Percentiles rank a stretch among this genome's conserved stretches.
Conservation (phyloP, 2,888 invertebrate species). For the Gymnosoma rotundatum region DNA sequence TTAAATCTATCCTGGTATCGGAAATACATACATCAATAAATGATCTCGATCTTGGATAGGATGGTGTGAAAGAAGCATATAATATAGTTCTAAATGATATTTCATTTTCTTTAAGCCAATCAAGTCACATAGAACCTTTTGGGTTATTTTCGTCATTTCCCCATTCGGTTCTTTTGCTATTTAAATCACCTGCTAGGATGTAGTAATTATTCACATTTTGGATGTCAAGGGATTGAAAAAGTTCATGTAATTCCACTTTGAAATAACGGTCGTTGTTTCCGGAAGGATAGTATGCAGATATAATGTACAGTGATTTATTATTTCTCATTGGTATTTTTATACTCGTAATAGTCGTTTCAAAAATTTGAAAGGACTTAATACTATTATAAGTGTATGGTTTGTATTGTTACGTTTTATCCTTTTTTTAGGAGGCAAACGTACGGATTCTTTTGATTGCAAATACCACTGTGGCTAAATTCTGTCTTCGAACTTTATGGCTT, state of each 20-base stretch:
- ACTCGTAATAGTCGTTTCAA: neutral
- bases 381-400: neutral
- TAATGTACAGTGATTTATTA: neutral
- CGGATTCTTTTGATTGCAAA: no score
- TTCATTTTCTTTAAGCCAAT: neutral
- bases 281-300: conserved; percentile 7
- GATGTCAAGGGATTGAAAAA: no score
- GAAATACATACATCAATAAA: conserved; percentile 3
- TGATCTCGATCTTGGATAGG: neutral
- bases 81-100: neutral
- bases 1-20: neutral
- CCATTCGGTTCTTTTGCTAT: neutral
- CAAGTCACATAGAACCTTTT: neutral
- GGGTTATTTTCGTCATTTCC: neutral
- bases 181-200: neutral
- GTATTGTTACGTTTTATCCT: no score
- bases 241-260: no score
- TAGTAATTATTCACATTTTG: neutral
- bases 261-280: neutral
- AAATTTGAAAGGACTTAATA: neutral
- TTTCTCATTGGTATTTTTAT: neutral
- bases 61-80: neutral
- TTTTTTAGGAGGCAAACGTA: no score
- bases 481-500: no score
- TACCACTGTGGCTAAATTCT: no score